Conservation (phyloP, 2,888 invertebrate genomes). For the Uloborus plumipes region DNA sequence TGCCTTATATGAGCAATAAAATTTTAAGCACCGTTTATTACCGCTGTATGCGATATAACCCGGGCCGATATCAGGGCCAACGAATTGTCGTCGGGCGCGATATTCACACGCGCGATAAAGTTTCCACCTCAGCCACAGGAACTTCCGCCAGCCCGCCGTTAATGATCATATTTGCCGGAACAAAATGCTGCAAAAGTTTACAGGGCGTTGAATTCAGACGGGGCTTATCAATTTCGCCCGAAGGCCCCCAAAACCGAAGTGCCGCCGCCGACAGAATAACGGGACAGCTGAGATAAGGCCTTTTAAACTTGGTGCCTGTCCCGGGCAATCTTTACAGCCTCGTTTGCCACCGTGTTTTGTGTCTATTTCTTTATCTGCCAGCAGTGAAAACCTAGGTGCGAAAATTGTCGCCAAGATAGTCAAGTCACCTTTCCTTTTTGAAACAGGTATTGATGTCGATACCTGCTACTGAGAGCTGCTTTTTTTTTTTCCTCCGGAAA, state of each 20-base stretch:
- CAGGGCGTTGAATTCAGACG: slow-evolving; percentile 3
- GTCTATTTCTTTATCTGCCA: slow-evolving; percentile 39
- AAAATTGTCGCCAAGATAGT: slow-evolving; percentile 33
- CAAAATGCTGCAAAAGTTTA: slow-evolving; percentile 51
- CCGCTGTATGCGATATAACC: slow-evolving; percentile 42
- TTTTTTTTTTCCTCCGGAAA: no score
- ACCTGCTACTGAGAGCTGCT: no score
- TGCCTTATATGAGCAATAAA: slow-evolving; percentile 48
- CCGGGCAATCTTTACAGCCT: slow-evolving; percentile 54
- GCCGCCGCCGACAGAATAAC: slow-evolving; percentile 38
- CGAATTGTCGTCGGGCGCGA: slow-evolving; percentile 29
- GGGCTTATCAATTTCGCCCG: slow-evolving; percentile 50
- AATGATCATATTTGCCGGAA: slow-evolving; percentile 58
- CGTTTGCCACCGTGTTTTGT: slow-evolving; percentile 39
- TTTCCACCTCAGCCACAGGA: slow-evolving; percentile 41
- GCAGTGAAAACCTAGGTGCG: slow-evolving; percentile 39
- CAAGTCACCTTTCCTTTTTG: neutral
- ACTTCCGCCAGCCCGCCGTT: slow-evolving; percentile 44
- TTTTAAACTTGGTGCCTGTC: slow-evolving; percentile 25
- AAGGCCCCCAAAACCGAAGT: slow-evolving; percentile 34
- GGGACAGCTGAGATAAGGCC: slow-evolving; percentile 41
- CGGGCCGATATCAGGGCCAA: slow-evolving; percentile 35
- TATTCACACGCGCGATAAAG: slow-evolving; percentile 51
- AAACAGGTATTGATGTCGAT: no score
- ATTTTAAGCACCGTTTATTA: slow-evolving; percentile 61